Evolutionary conservation across 1,140 invertebrate genomes (phyloP).

Genomic region (Procambarus clarkii): DNA sequence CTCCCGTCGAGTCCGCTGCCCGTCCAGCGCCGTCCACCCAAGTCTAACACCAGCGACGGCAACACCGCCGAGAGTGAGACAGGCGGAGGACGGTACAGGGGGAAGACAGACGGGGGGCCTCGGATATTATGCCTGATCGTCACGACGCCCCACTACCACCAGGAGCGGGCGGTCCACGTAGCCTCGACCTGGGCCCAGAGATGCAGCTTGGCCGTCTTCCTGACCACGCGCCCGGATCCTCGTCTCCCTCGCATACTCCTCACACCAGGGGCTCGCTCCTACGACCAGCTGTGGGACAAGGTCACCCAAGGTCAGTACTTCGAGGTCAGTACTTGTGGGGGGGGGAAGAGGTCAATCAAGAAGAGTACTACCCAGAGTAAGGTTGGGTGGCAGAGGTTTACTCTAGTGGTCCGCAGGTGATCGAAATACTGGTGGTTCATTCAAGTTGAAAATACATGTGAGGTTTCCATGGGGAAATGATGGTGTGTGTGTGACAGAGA

Average conservation of each 20-base stretch:
- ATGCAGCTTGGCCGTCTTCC: slow-evolving; percentile 62
- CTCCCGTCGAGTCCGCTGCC: slow-evolving; percentile 38
- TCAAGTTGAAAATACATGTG: too few species aligned
- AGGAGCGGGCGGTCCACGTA: slow-evolving; percentile 63
- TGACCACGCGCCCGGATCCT: slow-evolving; percentile 45
- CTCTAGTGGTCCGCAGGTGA: too few species aligned
- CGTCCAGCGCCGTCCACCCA: background rate
- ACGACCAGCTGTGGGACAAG: slow-evolving; percentile 68
- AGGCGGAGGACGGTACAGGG: too few species aligned
- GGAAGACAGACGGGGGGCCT: background rate
- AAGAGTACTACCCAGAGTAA: too few species aligned
- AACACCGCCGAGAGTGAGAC: background rate
- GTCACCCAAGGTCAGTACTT: slow-evolving; percentile 60
- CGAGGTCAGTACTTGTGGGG: too few species aligned
- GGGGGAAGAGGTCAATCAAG: too few species aligned
- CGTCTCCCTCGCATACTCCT: slow-evolving; percentile 42
- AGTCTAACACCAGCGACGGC: background rate
- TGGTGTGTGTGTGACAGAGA: too few species aligned
- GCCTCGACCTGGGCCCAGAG: slow-evolving; percentile 63
- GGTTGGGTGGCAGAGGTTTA: too few species aligned
- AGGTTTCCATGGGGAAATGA: too few species aligned
- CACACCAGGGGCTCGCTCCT: slow-evolving; percentile 45
- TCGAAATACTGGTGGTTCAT: too few species aligned
- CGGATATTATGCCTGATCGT: slow-evolving; percentile 64
- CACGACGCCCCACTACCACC: slow-evolving; percentile 66